These are phyloP conservation scores for Cheiracanthium punctorium DNA, from an alignment of 2,888 invertebrate species.

Conservation along the genomic window DNA sequence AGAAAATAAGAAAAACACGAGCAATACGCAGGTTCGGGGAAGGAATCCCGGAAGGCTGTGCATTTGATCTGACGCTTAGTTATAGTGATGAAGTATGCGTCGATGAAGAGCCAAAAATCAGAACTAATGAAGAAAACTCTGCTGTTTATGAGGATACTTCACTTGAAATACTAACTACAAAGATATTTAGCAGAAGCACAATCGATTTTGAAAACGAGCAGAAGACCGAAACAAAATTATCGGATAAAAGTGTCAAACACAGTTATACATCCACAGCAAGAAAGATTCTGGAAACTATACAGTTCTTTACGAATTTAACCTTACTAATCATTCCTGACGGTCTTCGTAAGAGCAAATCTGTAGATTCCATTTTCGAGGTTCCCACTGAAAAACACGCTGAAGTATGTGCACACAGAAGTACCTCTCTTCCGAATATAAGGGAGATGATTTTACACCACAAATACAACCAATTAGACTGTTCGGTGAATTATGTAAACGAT, in stretches of 20 bases:
- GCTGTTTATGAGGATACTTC: background rate
- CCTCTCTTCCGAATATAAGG: background rate
- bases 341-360: background rate
- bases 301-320: background rate
- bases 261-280: too few relatives aligned
- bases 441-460: background rate
- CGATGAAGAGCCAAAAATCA: background rate
- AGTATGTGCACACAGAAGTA: background rate
- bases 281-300: background rate
- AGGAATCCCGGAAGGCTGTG: conserved; percentile 47
- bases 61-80: conserved; percentile 21
- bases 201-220: too few relatives aligned
- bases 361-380: background rate
- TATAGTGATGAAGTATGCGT: background rate
- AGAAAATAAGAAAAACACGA: conserved; percentile 6
- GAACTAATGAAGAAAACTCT: background rate
- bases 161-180: background rate
- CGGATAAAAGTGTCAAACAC: too few relatives aligned
- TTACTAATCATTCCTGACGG: background rate
- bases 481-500: background rate
- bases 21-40: conserved; percentile 38
- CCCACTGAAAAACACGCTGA: background rate
- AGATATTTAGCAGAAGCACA: too few relatives aligned
- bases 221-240: too few relatives aligned
- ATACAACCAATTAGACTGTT: background rate